phyloP scores from a whole-genome alignment of 2,113 vertebrate genomes.

The Ameiurus melas region DNA sequence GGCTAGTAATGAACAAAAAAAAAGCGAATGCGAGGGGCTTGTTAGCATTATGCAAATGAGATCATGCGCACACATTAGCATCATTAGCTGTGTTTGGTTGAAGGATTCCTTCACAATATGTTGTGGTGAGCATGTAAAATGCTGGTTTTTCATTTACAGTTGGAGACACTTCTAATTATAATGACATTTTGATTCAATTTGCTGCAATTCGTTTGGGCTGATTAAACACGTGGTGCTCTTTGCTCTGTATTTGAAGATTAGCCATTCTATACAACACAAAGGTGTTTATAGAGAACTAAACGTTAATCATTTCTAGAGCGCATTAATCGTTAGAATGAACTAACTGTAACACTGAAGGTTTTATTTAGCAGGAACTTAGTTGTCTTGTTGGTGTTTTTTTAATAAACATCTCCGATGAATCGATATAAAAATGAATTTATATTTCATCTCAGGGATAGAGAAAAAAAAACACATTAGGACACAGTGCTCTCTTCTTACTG shows the following conservation, averaged over 20 bases:
- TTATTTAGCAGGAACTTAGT: background rate
- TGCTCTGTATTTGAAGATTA: background rate
- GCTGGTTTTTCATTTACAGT: background rate
- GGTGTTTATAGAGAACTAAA: background rate
- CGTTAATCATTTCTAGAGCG: background rate
- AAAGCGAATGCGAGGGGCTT: constrained; percentile 12
- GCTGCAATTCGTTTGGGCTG: background rate
- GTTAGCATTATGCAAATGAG: constrained; percentile 22
- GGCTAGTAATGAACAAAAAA: background rate
- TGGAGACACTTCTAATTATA: background rate
- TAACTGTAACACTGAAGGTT: background rate
- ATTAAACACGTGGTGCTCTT: background rate
- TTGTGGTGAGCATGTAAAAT: background rate
- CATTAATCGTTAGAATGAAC: background rate
- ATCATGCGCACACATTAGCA: background rate
- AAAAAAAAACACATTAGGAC: background rate
- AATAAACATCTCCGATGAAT: background rate
- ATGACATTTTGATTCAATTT: background rate
- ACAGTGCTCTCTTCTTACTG: constrained; percentile 12
- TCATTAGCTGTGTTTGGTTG: background rate
- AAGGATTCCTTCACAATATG: constrained; percentile 10
- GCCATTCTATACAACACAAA: background rate
- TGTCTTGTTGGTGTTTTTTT: background rate
- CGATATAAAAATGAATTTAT: background rate
- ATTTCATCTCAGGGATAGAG: background rate